These are phyloP conservation scores for Lophotis ruficrista DNA, from an alignment of 2,113 vertebrate species.

Conservation along the genomic window DNA sequence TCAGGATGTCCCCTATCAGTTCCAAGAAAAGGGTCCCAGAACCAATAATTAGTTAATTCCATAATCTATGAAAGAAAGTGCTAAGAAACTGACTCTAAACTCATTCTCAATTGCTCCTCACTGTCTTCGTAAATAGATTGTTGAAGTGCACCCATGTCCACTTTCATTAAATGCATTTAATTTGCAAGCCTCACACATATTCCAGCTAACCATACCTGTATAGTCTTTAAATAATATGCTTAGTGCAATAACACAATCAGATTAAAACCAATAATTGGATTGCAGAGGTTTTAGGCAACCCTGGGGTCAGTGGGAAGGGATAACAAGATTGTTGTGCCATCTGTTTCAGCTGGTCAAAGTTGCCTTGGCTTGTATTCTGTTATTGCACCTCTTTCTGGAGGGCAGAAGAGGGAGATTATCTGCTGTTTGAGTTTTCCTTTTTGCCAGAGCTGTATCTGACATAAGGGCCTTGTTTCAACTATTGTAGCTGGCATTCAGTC, in stretches of 20 bases:
- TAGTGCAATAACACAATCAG: conserved; percentile 6
- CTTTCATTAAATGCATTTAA: background rate
- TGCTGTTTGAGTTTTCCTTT: background rate
- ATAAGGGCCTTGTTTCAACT: background rate
- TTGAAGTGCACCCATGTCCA: background rate
- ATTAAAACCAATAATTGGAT: background rate
- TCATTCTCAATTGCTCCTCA: background rate
- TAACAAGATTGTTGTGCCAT: background rate
- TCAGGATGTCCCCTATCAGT: background rate
- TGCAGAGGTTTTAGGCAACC: conserved; percentile 21
- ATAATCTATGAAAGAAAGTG: background rate
- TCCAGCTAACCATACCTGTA: background rate
- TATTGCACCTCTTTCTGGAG: background rate
- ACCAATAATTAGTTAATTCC: background rate
- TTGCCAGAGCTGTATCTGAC: background rate
- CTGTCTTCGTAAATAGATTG: background rate
- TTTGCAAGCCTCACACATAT: background rate
- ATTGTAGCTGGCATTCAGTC: background rate
- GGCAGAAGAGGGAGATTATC: background rate
- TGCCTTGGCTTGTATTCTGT: background rate
- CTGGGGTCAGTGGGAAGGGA: conserved; percentile 2
- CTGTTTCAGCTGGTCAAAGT: background rate
- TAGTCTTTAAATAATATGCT: background rate
- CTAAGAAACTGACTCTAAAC: background rate
- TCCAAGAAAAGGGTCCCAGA: background rate